Percentiles rank a stretch among this genome's conserved stretches.
Conservation (phyloP, 2,797 vertebrate species). For the Microtus obscurus region DNA sequence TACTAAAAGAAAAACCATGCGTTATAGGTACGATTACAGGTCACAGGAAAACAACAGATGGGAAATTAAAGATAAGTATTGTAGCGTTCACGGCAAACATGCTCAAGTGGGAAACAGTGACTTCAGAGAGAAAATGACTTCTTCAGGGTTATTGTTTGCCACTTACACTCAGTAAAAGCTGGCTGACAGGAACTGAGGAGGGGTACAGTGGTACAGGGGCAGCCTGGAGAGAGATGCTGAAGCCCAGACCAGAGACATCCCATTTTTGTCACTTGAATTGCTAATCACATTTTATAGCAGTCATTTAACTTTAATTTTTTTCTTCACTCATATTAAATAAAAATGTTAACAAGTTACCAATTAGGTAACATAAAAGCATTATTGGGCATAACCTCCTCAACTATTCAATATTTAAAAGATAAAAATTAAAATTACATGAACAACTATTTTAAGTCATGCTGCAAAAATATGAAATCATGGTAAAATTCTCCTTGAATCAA, state of each 20-base stretch:
- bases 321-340: constrained; percentile 69
- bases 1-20: not conserved
- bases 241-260: not conserved
- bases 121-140: not conserved
- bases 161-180: not conserved
- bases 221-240: not conserved
- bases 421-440: constrained; percentile 65
- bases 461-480: constrained; percentile 45
- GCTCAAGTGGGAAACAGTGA: not conserved
- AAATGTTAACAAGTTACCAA: constrained; percentile 74
- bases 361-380: constrained; percentile 75
- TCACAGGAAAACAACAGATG: not conserved
- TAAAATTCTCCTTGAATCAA: constrained; percentile 58
- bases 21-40: not conserved
- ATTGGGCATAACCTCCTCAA: constrained; percentile 48
- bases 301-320: constrained; percentile 78
- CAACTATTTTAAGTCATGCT: constrained; percentile 50
- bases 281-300: constrained; percentile 73
- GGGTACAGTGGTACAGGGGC: not conserved
- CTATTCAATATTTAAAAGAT: constrained; percentile 61
- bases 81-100: not conserved
- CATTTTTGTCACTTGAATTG: constrained; percentile 47
- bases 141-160: not conserved
- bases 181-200: not conserved
- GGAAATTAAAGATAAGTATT: not conserved